phyloP scores from a whole-genome alignment of 1,140 invertebrate genomes.

The Lethocerus indicus region DNA sequence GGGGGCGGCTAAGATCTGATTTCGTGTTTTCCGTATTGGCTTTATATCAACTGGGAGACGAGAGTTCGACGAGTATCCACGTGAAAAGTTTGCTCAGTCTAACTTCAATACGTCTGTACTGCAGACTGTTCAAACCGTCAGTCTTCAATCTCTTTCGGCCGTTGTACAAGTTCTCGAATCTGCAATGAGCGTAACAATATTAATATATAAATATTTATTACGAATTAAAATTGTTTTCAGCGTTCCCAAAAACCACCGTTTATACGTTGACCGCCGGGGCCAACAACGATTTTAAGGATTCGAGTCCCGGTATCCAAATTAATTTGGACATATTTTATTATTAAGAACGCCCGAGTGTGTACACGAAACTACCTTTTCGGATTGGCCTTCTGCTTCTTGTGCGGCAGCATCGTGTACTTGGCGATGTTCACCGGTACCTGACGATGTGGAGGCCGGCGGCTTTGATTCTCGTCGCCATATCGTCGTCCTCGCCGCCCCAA shows the following conservation, averaged over 20 bases:
- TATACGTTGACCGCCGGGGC: background rate
- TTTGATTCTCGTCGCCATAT: conserved; percentile 72
- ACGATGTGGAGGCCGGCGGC: conserved; percentile 64
- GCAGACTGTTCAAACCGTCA: conserved; percentile 75
- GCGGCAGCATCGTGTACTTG: conserved; percentile 77
- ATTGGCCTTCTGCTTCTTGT: conserved; percentile 76
- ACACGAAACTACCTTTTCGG: conserved; percentile 49
- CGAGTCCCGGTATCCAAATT: too few relatives aligned
- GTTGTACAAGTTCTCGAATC: conserved; percentile 66
- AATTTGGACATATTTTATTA: too few relatives aligned
- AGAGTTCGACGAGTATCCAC: conserved; percentile 48
- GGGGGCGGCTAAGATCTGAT: too few relatives aligned
- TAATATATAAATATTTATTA: background rate
- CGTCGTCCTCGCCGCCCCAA: conserved; percentile 87
- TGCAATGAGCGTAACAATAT: conserved; percentile 24
- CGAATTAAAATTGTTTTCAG: background rate
- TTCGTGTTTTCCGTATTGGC: too few relatives aligned
- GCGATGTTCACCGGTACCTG: conserved; percentile 75
- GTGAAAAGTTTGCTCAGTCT: conserved; percentile 54
- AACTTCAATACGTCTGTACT: conserved; percentile 55
- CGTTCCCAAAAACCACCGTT: background rate
- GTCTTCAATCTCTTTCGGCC: conserved; percentile 64
- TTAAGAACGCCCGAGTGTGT: background rate
- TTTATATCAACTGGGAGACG: too few relatives aligned
- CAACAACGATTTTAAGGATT: too few relatives aligned